These are phyloP conservation scores for Eidolon helvum DNA, from an alignment of 2,113 vertebrate species.

Conservation along the genomic window DNA sequence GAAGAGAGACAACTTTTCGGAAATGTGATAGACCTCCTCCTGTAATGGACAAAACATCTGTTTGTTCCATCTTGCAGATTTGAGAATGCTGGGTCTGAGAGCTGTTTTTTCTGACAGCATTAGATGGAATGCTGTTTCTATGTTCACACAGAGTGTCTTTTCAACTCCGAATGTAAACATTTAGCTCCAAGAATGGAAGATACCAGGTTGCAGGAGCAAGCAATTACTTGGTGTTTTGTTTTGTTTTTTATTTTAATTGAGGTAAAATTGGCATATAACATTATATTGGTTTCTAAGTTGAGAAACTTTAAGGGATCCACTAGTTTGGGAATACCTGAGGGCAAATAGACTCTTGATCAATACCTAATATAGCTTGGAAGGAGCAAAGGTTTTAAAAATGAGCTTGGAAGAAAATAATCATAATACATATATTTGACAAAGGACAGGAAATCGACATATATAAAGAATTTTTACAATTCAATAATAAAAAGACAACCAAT, in stretches of 20 bases:
- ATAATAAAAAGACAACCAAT: not conserved
- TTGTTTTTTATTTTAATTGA: not conserved
- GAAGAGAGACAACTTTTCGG: constrained; percentile 70
- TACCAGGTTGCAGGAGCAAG: not conserved
- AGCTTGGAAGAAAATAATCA: not conserved
- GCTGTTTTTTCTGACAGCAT: constrained; percentile 27
- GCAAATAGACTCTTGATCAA: not conserved
- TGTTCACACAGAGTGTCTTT: constrained; percentile 49
- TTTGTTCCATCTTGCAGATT: constrained; percentile 72
- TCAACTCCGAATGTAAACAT: constrained; percentile 69
- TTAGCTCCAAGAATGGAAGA: not conserved
- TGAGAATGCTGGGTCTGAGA: not conserved
- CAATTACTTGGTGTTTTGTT: not conserved
- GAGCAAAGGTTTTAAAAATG: not conserved
- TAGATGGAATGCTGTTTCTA: constrained; percentile 37
- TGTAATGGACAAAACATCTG: constrained; percentile 75
- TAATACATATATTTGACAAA: not conserved
- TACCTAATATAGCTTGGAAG: not conserved
- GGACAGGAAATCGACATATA: not conserved
- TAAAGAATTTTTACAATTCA: not conserved
- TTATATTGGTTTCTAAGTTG: not conserved
- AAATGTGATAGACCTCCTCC: constrained; percentile 62
- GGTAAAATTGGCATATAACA: not conserved
- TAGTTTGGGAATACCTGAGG: not conserved
- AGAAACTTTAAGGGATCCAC: not conserved